Evolutionary conservation across 2,888 invertebrate genomes (phyloP), one percentile per base, ranked within the genome.

Genomic region (Hoplodrina ambigua): DNA sequence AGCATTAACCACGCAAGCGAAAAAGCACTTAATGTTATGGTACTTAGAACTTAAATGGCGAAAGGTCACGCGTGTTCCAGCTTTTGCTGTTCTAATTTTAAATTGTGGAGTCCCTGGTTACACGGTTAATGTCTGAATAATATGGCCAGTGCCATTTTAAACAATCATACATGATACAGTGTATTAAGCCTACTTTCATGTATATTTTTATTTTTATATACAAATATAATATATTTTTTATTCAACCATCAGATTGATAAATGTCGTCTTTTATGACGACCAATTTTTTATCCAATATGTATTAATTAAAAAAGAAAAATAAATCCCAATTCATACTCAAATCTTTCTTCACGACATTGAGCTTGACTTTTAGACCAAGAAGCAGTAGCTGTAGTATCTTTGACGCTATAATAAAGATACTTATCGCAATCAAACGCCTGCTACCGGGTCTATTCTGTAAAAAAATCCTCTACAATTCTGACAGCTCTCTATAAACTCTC

Each of bases 61-160:
- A 55, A 74, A 75, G 65, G 76, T 76, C 58, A 55, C 65, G 46
- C 61, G 50, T 61, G 69, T 65, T n/a, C 55, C 52, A 56, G 37
- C 56, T 10, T 44, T 46, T 69, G 15, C 54, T 65, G 65, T 66
- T 75, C 65, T 58, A 55, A 66, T 62, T 76, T 75, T 55, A 57
- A 75, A 65, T 50, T 8, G 20, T 58, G 5, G 49, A 65, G n/a
- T 62, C 60, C 69, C 56, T 41, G n/a, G 46, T 8, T 17, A 30
- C 33, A 20, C 17, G 11, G 62, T 54, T 19, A 46, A 46, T 54
- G 17, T 50, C 44, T 20, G 0, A 4, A 37, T 19, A 53, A 53
- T 46, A 53, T 49, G 41, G 25, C 58, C 54, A 63, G 64, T 30
- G 2, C 11, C 19, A 50, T 61, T 62, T 71, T 56, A 3, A 61